phyloP scores from a whole-genome alignment of 2,113 vertebrate genomes.

The Heteronetta atricapilla region DNA sequence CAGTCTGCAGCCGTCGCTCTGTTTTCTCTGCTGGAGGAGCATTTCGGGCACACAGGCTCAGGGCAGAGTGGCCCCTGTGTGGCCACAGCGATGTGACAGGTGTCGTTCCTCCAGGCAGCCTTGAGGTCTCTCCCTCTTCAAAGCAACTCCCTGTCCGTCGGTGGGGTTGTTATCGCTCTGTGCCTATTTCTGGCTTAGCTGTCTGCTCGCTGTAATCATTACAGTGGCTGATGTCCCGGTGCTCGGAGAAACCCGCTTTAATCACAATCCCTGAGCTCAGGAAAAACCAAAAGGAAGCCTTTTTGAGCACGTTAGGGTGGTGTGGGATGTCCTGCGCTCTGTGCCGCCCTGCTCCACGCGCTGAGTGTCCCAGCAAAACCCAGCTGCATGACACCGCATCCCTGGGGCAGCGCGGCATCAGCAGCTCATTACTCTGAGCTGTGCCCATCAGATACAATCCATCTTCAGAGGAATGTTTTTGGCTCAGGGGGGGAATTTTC shows the following conservation, averaged over 20 bases:
- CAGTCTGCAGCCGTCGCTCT: accelerated
- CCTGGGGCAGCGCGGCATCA: background rate
- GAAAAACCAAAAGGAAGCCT: background rate
- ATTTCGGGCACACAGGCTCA: background rate
- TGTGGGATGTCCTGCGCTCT: background rate
- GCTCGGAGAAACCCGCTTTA: background rate
- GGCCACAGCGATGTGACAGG: background rate
- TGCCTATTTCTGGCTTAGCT: background rate
- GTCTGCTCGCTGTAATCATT: background rate
- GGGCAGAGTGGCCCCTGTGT: background rate
- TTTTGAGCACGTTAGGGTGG: background rate
- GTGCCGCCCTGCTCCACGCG: background rate
- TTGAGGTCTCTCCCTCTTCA: background rate
- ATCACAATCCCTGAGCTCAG: background rate
- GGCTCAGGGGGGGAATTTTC: constrained; percentile 44
- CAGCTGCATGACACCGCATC: background rate
- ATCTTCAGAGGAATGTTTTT: constrained; percentile 8
- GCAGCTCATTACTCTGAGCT: constrained; percentile 50
- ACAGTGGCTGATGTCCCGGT: background rate
- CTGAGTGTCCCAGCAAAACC: background rate
- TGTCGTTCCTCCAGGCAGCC: background rate
- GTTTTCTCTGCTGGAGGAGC: background rate
- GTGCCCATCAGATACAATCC: constrained; percentile 46
- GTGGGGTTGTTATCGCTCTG: background rate
- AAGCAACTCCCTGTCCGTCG: background rate